Percentiles rank a stretch among this genome's conserved stretches.
Conservation (phyloP, 2,888 invertebrate genomes). For the Heliconius erato region DNA sequence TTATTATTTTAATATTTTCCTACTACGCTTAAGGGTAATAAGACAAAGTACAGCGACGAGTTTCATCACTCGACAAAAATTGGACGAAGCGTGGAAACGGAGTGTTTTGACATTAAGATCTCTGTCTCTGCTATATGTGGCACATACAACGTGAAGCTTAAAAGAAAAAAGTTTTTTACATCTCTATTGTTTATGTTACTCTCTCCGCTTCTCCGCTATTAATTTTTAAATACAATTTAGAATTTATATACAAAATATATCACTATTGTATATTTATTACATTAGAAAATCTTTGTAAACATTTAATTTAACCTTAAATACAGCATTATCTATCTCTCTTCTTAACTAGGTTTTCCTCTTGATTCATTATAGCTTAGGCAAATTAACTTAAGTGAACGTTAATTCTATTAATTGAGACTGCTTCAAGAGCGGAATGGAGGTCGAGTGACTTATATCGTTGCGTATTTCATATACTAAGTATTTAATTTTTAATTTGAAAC, state of each 20-base stretch:
- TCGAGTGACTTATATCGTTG: background rate
- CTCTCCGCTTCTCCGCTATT: background rate
- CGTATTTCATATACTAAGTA: background rate
- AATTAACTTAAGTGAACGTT: constrained; percentile 24
- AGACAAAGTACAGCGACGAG: background rate
- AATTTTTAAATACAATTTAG: background rate
- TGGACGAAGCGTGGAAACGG: background rate
- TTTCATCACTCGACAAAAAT: background rate
- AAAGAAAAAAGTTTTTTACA: background rate
- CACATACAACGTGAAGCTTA: background rate
- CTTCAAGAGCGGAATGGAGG: background rate
- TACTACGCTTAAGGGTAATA: background rate
- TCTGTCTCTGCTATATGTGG: background rate
- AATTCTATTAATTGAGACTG: constrained; percentile 6
- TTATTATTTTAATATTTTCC: no score
- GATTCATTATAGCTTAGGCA: background rate
- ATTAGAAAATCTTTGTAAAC: background rate
- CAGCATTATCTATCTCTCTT: background rate
- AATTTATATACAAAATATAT: no score
- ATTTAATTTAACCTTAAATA: background rate
- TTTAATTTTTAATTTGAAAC: background rate
- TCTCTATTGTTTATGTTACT: background rate
- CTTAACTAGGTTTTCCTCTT: constrained; percentile 10
- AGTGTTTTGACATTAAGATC: background rate
- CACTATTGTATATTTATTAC: background rate